Evolutionary conservation across 2,888 invertebrate species (phyloP), one percentile per base, ranked within the genome.

Genomic region (Phrixothrix hirtus): DNA sequence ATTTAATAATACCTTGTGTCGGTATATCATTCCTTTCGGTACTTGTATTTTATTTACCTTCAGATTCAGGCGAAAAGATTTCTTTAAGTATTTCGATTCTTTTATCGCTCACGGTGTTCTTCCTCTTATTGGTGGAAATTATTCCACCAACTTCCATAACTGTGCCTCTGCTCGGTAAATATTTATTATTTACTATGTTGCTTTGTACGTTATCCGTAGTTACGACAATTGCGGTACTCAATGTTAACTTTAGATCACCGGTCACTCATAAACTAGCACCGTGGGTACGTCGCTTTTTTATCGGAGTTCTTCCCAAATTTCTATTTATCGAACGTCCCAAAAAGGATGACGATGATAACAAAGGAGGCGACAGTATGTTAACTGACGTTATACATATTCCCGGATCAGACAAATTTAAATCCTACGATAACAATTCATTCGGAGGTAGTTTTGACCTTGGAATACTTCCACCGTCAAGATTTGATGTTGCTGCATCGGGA

Each of bases 31-130:
- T 95, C 77, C 85, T 99, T 59, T 96, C 96, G 63, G 94, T 97
- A 53, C 82, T 99, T 58, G 97, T 97, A 59, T 98, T 98, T 80
- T 98, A 98, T 77, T 80, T 98, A 66, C 98, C 98, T 53, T 94
- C 95, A 61, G 96, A 97, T 78, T 95, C 95, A 41, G 97, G 97
- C 62, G 97, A 98, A 78, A 97, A 97, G 77, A 94, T 97, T 67
- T 95, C 96, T 57, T 85, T 98, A 60, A 95, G 95, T 76, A 94
- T 95, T 71, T 94, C 93, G 61, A 94, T 95, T 74, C 82, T 95
- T 57, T 86, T 95, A 46, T 95, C 95, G 64, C 80, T 95, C 72
- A 95, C 94, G 70, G 94, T 95, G 81, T 95, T 95, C 82, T 94
- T 95, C 81, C 82, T 95, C 71, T 82, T 95, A 66, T 81, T 95